Evolutionary conservation across 2,888 invertebrate genomes (phyloP), one percentile per base, ranked within the genome.

Genomic region (Morpho deidamia): DNA sequence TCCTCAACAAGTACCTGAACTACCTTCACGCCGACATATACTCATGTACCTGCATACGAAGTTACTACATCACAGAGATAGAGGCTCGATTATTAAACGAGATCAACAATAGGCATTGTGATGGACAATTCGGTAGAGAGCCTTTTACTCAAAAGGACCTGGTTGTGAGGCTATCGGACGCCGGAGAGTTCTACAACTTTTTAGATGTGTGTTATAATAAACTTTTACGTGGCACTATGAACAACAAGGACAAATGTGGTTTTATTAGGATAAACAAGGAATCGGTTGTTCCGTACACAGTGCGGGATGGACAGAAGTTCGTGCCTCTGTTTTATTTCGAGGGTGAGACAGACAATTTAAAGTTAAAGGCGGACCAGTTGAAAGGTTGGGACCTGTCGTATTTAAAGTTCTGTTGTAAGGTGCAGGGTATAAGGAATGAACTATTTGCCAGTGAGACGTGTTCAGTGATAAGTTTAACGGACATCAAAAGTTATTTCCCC

Each of bases 371-470:
- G 2, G 95, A 96, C 71, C 94, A 95, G 78, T 83, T 97, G 38
- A 95, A 95, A 72, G 96, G 96, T 57, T 97, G 97, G 97, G 97
- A 97, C 83, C 85, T 97, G 64, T 96, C 97, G 0, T 97, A 97
- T 81, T 90, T 97, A 62, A 97, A 97, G 83, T 97, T 97, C 81
- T 97, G 97, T 84, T 97, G 97, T 83, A 97, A 97, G 86, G 97
- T 97, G 63, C 97, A 97, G 83, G 97, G 97, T 49, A 97, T 97
- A 66, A 91, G 97, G 62, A 97, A 96, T 74, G 97, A 97, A 87
- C 83, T 97, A 56, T 97, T 97, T 83, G 95, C 96, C 12, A 96
- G 95, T 90, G 96, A 97, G 74, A 95, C 95, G 8, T 97, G 97
- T 81, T 95, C 95, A 51, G 97, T 97, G 69, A 97, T 97, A 57